These are phyloP conservation scores for Azemiops feae DNA, from an alignment of 2,113 vertebrate species.

Conservation along the genomic window DNA sequence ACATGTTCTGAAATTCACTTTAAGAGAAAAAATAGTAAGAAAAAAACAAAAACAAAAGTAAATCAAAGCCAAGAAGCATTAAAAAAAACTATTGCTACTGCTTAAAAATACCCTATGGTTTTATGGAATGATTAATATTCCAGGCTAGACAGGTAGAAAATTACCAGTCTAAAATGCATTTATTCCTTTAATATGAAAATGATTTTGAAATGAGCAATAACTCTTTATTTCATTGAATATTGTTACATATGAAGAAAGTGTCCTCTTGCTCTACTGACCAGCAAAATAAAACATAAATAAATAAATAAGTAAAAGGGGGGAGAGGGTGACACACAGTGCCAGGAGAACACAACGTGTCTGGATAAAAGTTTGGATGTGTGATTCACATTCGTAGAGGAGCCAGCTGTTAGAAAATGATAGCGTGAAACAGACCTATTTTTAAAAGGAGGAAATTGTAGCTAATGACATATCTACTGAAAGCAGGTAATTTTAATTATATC, in stretches of 20 bases:
- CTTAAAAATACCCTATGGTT: not conserved
- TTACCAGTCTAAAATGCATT: not conserved
- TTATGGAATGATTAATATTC: not conserved
- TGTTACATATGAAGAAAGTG: not conserved
- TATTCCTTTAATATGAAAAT: not conserved
- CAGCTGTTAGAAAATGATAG: not conserved
- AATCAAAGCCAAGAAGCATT: not conserved
- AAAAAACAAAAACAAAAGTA: not conserved
- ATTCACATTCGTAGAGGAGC: not conserved
- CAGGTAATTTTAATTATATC: not conserved
- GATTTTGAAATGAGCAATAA: not conserved
- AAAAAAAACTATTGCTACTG: not conserved
- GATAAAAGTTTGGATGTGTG: not conserved
- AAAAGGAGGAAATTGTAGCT: not conserved
- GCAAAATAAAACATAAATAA: not conserved
- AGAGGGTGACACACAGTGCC: not conserved
- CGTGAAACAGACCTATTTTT: not conserved
- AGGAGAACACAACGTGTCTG: not conserved
- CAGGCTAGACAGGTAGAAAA: not conserved
- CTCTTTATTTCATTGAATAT: not conserved
- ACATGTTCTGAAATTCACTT: not conserved
- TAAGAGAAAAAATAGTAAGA: not conserved
- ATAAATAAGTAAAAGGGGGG: not conserved
- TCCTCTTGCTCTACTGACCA: not conserved
- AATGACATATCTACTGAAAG: not conserved